Conservation (phyloP, 2,888 invertebrate species). For the Phragmatobia fuliginosa region DNA sequence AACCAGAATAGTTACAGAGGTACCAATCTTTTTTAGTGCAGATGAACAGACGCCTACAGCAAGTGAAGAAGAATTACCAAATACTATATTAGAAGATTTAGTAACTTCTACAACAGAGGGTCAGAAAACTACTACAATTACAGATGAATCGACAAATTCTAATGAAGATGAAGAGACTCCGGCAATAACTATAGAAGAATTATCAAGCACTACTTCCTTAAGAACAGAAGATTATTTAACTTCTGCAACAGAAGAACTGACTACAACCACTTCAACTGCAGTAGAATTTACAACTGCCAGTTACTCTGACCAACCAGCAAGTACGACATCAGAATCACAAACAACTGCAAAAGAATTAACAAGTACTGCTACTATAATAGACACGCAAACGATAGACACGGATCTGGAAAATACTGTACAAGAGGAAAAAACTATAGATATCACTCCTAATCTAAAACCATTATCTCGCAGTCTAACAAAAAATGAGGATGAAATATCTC, state of each 20-base stretch:
- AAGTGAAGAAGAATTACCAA: neutral
- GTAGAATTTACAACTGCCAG: neutral
- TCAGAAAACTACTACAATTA: neutral
- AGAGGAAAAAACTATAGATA: neutral
- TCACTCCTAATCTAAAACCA: neutral
- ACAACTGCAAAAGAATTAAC: neutral
- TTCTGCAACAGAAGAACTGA: too few relatives aligned
- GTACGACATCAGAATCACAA: too few relatives aligned
- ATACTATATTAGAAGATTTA: neutral
- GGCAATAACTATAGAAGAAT: too few relatives aligned
- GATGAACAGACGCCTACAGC: neutral
- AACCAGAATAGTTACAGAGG: neutral
- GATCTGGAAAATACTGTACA: neutral
- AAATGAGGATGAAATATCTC: neutral
- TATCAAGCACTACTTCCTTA: too few relatives aligned
- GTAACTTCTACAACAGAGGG: neutral
- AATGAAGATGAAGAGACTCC: too few relatives aligned
- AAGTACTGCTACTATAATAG: neutral
- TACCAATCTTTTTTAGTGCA: neutral
- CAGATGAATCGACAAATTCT: neutral
- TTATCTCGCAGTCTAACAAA: neutral
- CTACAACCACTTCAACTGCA: neutral
- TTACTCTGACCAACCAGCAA: neutral
- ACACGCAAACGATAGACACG: neutral
- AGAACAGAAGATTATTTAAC: too few relatives aligned